Evolutionary conservation across 1,140 invertebrate genomes (phyloP).

Genomic region (Drosophila miranda): DNA sequence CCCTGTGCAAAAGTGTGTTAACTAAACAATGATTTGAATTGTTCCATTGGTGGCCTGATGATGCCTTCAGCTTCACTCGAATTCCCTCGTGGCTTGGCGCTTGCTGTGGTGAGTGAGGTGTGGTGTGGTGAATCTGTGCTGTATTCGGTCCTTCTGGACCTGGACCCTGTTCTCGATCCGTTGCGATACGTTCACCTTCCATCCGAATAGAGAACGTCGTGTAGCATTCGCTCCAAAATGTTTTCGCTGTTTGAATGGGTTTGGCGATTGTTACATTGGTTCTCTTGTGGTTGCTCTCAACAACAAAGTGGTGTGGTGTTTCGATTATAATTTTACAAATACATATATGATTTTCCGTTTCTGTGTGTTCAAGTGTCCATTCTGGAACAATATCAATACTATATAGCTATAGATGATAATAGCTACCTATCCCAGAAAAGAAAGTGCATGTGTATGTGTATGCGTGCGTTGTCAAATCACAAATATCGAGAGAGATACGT

Average conservation of each 20-base stretch:
- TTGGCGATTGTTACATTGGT: slow-evolving; percentile 82
- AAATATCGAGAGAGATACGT: slow-evolving; percentile 12
- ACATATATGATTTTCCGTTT: slow-evolving; percentile 23
- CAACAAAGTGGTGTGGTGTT: slow-evolving; percentile 33
- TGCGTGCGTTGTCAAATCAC: slow-evolving; percentile 39
- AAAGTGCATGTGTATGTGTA: slow-evolving; percentile 53
- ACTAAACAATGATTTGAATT: too few species aligned
- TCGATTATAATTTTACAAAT: slow-evolving; percentile 31
- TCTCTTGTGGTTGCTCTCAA: slow-evolving; percentile 79
- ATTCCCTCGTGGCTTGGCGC: too few species aligned
- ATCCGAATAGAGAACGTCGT: slow-evolving; percentile 79
- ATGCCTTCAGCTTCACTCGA: too few species aligned
- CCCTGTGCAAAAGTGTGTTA: too few species aligned
- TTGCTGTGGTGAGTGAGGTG: too few species aligned
- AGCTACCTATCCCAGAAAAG: slow-evolving; percentile 4
- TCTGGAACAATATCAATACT: background rate
- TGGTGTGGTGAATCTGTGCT: too few species aligned
- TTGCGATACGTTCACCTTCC: slow-evolving; percentile 29
- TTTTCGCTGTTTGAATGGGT: slow-evolving; percentile 69
- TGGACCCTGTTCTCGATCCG: slow-evolving; percentile 13
- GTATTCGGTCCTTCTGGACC: too few species aligned
- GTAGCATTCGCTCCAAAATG: slow-evolving; percentile 82
- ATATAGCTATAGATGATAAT: background rate
- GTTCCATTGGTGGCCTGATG: too few species aligned
- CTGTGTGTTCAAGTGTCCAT: slow-evolving; percentile 52